Base-by-base conservation (phyloP, 2,888 invertebrate genomes). In the Lochmaea capreae region DNA sequence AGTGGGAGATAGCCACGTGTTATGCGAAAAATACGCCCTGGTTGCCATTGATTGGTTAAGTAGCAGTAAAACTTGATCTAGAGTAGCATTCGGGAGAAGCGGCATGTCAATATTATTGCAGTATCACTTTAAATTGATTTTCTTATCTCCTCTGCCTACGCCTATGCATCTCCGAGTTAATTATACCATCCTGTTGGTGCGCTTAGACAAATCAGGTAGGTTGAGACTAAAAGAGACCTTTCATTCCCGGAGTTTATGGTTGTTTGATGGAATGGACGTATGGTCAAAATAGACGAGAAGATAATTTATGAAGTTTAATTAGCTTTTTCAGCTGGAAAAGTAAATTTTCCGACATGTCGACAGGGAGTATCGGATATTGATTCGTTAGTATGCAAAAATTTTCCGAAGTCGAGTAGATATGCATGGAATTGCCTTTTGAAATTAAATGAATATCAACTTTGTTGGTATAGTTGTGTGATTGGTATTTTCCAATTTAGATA, bases 151-250 rank as follows among this genome's bases (percentile, higher is more conserved):
- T 11, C 8, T 58, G 12, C 5, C 62, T 59, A 67, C 67, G 67
- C 26, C 33, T n/a, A 6, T 67, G 67, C 1, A 3, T 42, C 0
- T 14, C 43, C 8, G 43, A 59, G 67, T 67, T 67, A 39, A 67
- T 67, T 67, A 67, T 26, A 67, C 18, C 16, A n/a, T 12, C 22
- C 39, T 33, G 16, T 62, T 42, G 58, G 59, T 16, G 4, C 43
- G 46, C 59, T 43, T 67, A 67, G 46, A 67, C 67, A 67, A 67
- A 67, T 67, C 59, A 59, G 67, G 67, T 59, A 22, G 67, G 58
- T 46, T 43, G 59, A 43, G 43, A 58, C 67, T 58, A 43, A 58
- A 59, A 67, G 67, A 58, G 67, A 59, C 67, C 67, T 58, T 67
- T 67, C 67, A 67, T 59, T 46, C 33, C 33, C 46, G 59, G 26